Percentiles rank a stretch among this genome's conserved stretches.
Evolutionary conservation across 1,140 invertebrate species (phyloP).

Genomic region (Drosophila lowei): DNA sequence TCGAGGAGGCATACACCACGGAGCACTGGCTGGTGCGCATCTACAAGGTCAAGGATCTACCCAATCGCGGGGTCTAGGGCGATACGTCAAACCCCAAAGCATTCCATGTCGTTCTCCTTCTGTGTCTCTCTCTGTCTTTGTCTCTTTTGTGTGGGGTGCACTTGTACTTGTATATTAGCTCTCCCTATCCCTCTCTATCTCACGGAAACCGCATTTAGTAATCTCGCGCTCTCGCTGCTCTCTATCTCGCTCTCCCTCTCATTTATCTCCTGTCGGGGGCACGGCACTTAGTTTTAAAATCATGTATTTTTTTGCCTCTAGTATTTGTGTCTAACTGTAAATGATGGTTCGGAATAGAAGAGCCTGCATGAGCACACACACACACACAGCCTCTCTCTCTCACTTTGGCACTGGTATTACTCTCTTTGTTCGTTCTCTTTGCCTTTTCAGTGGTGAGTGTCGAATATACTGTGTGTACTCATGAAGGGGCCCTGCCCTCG

Average conservation of each 20-base stretch:
- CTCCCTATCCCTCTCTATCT: background rate
- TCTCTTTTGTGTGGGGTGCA: slow-evolving; percentile 14
- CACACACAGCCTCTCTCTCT: background rate
- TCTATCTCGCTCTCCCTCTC: slow-evolving; percentile 21
- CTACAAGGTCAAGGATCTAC: slow-evolving; percentile 96
- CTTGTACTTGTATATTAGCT: slow-evolving; percentile 31
- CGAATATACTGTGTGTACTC: too few species aligned
- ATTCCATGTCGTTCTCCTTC: slow-evolving; percentile 13
- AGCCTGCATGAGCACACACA: background rate
- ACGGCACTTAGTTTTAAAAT: slow-evolving; percentile 22
- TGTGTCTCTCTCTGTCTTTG: slow-evolving; percentile 8
- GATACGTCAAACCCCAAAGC: slow-evolving; percentile 1
- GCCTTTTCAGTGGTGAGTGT: too few species aligned
- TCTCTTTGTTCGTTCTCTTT: too few species aligned
- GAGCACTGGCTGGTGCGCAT: slow-evolving; percentile 98
- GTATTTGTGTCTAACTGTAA: slow-evolving; percentile 18
- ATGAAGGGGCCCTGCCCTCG: too few species aligned
- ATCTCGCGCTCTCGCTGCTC: slow-evolving; percentile 3
- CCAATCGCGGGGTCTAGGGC: slow-evolving; percentile 89
- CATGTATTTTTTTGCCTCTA: slow-evolving; percentile 22
- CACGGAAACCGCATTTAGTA: slow-evolving; percentile 8
- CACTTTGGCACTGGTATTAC: too few species aligned
- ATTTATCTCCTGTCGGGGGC: slow-evolving; percentile 11
- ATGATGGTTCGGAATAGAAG: background rate
- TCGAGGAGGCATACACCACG: slow-evolving; percentile 97